These are phyloP conservation scores for Bombus impatiens DNA, from an alignment of 1,140 invertebrate genomes.

Conservation along the genomic window DNA sequence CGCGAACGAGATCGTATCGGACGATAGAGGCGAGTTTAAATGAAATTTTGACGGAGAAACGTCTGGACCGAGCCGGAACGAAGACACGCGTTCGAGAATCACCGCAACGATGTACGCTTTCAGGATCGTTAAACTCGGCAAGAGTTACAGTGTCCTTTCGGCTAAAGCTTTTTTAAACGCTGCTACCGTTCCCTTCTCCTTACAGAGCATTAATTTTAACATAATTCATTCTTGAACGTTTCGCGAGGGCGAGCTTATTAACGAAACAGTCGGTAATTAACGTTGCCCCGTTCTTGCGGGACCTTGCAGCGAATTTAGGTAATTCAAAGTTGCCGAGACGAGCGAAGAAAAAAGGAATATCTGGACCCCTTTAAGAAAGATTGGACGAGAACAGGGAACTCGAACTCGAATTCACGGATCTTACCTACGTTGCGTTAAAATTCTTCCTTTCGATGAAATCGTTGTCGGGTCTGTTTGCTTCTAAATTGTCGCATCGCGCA, in stretches of 20 bases:
- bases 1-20: constrained; percentile 51
- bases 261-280: constrained; percentile 32
- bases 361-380: too few species aligned
- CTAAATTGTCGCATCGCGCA: neutral
- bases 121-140: neutral
- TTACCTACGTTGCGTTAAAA: neutral
- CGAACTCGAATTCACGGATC: neutral
- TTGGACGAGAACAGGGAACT: neutral
- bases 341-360: neutral
- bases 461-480: neutral
- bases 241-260: constrained; percentile 13
- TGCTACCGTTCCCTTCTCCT: neutral
- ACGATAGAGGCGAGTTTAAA: constrained; percentile 49
- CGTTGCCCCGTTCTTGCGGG: constrained; percentile 1
- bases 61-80: neutral
- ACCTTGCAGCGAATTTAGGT: constrained; percentile 21
- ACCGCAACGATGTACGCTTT: neutral
- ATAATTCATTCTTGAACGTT: neutral
- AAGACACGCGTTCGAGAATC: neutral
- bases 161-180: neutral
- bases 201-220: constrained; percentile 15
- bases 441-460: neutral
- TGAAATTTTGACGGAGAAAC: constrained; percentile 46
- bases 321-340: neutral
- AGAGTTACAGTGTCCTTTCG: neutral